These are phyloP conservation scores for Leptodactylus fallax DNA, from an alignment of 2,797 vertebrate species.

Conservation along the genomic window DNA sequence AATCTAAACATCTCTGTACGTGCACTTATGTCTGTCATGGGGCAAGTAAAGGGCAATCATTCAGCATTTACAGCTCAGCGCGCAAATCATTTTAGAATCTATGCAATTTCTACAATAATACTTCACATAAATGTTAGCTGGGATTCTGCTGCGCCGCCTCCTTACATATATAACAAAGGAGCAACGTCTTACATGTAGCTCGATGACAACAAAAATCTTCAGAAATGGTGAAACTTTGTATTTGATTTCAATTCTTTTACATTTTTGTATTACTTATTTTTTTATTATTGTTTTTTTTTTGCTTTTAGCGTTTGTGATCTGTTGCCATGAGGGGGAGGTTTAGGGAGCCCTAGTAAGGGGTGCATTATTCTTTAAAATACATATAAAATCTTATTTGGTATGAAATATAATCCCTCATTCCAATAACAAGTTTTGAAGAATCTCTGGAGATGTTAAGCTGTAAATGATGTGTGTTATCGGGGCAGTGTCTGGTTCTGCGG, in stretches of 20 bases:
- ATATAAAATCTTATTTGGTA: too few species aligned
- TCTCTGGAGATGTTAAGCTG: too few species aligned
- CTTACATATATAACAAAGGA: background rate
- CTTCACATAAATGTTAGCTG: conserved; percentile 32
- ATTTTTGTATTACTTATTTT: background rate
- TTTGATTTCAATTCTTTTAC: background rate
- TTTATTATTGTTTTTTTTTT: background rate
- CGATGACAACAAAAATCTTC: background rate
- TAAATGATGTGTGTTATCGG: too few species aligned
- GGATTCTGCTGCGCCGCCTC: conserved; percentile 8
- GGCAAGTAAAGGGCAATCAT: conserved; percentile 41
- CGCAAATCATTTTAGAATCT: conserved; percentile 40
- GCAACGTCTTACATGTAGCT: background rate
- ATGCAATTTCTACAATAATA: conserved; percentile 20
- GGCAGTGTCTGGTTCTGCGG: too few species aligned
- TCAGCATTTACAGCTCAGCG: conserved; percentile 22
- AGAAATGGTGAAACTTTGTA: background rate
- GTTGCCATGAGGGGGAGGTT: too few species aligned
- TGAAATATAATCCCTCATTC: too few species aligned
- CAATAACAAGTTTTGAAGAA: too few species aligned
- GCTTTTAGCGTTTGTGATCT: too few species aligned
- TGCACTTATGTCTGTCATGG: conserved; percentile 29
- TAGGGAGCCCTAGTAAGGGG: too few species aligned
- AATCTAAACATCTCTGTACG: conserved; percentile 43
- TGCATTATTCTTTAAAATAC: too few species aligned